These are phyloP conservation scores for Clusia tigrina DNA, from an alignment of 2,888 invertebrate genomes.

Conservation along the genomic window DNA sequence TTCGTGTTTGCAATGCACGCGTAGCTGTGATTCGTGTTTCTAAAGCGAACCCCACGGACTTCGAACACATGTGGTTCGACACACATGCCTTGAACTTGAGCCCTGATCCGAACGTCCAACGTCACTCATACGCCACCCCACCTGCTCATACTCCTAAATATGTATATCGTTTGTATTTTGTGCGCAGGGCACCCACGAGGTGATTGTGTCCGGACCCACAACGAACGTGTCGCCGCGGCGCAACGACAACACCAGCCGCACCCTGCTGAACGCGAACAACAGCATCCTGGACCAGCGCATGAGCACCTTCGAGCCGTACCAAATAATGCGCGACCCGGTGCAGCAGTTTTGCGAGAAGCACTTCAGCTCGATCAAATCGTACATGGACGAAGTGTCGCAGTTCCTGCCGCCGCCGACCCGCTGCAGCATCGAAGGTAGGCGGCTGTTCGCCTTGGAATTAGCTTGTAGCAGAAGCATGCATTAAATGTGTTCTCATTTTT, in stretches of 20 bases:
- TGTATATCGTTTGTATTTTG: neutral
- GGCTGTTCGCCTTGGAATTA: slow-evolving; percentile 2
- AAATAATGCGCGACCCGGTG: slow-evolving; percentile 86
- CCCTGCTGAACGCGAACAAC: slow-evolving; percentile 70
- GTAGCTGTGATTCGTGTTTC: too few relatives aligned
- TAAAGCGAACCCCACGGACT: slow-evolving; percentile 30
- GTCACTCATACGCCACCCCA: too few relatives aligned
- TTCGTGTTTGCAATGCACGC: too few relatives aligned
- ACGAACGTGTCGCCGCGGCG: slow-evolving; percentile 72
- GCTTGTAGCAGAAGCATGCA: slow-evolving; percentile 15
- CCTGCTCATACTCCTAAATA: neutral
- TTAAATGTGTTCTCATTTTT: slow-evolving; percentile 29
- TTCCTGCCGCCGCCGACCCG: slow-evolving; percentile 90
- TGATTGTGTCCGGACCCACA: slow-evolving; percentile 70
- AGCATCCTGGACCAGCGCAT: slow-evolving; percentile 70
- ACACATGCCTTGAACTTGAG: too few relatives aligned
- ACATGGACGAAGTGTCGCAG: slow-evolving; percentile 86
- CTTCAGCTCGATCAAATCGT: slow-evolving; percentile 87
- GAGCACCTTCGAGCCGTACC: slow-evolving; percentile 88
- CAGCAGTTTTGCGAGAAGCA: slow-evolving; percentile 97
- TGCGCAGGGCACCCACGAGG: slow-evolving; percentile 56
- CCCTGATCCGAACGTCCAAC: too few relatives aligned
- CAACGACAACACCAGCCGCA: slow-evolving; percentile 80
- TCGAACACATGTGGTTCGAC: too few relatives aligned
- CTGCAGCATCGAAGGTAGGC: slow-evolving; percentile 89